These are phyloP conservation scores for Neosalanx taihuensis DNA, from an alignment of 2,797 vertebrate genomes.

Conservation along the genomic window DNA sequence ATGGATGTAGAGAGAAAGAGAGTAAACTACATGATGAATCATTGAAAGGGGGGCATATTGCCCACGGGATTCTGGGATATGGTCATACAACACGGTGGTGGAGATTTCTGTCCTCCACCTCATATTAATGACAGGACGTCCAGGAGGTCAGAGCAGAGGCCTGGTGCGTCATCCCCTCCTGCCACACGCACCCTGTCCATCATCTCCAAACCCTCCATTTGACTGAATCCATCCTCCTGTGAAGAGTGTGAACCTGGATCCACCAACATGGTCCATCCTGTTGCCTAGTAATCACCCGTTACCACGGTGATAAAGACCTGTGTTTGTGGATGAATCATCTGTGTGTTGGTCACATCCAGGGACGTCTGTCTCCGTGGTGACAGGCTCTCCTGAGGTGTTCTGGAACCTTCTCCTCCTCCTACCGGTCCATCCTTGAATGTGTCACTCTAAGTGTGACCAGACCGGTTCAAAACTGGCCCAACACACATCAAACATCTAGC, in stretches of 20 bases:
- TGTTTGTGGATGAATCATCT: conserved; percentile 61
- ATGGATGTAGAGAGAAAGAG: background rate
- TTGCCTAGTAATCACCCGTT: conserved; percentile 71
- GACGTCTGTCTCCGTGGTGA: background rate
- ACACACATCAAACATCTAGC: no score
- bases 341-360: background rate
- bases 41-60: conserved; percentile 44
- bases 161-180: no score
- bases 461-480: no score
- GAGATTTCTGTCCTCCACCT: no score
- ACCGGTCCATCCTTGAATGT: no score
- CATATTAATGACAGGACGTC: no score
- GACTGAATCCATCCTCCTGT: background rate
- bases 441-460: no score
- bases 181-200: no score
- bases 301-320: conserved; percentile 60
- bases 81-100: conserved; percentile 27
- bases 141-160: no score
- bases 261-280: conserved; percentile 38
- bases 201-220: no score
- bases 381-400: no score
- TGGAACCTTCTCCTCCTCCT: no score
- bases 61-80: conserved; percentile 51
- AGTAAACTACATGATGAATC: conserved; percentile 48
- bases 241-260: conserved; percentile 41